Evolutionary conservation across 1,140 invertebrate genomes (phyloP).

Genomic region (Sitophilus oryzae): DNA sequence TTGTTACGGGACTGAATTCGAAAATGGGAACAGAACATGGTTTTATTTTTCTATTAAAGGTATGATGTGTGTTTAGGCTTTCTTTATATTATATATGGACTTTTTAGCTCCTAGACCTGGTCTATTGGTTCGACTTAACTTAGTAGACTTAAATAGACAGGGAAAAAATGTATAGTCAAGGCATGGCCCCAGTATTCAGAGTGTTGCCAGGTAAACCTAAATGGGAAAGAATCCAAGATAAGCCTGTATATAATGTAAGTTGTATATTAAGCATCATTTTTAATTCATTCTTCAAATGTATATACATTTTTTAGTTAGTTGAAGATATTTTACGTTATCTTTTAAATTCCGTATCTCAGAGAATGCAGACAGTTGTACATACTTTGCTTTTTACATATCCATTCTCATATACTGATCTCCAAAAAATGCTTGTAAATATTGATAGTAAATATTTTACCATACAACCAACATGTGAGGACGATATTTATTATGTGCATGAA

Average conservation of each 20-base stretch:
- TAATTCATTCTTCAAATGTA: too few species aligned
- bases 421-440: constrained; percentile 60
- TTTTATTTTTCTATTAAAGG: constrained; percentile 82
- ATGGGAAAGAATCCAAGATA: constrained; percentile 76
- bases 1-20: constrained; percentile 79
- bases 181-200: constrained; percentile 78
- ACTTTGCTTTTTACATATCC: constrained; percentile 92
- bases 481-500: constrained; percentile 84
- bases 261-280: too few species aligned
- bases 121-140: constrained; percentile 67
- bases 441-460: constrained; percentile 54
- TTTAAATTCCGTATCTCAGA: constrained; percentile 74
- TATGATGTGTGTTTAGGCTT: too few species aligned
- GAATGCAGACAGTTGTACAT: constrained; percentile 65
- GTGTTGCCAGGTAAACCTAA: constrained; percentile 61
- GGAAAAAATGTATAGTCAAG: constrained; percentile 86
- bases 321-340: constrained; percentile 66
- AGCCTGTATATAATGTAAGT: constrained; percentile 56
- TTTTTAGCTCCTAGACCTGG: constrained; percentile 50
- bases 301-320: constrained; percentile 58
- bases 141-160: constrained; percentile 85
- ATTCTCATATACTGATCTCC: constrained; percentile 77
- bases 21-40: constrained; percentile 89
- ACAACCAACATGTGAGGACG: constrained; percentile 46
- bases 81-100: too few species aligned